These are phyloP conservation scores for Tetramorium bicarinatum DNA, from an alignment of 2,888 invertebrate genomes.

Conservation along the genomic window DNA sequence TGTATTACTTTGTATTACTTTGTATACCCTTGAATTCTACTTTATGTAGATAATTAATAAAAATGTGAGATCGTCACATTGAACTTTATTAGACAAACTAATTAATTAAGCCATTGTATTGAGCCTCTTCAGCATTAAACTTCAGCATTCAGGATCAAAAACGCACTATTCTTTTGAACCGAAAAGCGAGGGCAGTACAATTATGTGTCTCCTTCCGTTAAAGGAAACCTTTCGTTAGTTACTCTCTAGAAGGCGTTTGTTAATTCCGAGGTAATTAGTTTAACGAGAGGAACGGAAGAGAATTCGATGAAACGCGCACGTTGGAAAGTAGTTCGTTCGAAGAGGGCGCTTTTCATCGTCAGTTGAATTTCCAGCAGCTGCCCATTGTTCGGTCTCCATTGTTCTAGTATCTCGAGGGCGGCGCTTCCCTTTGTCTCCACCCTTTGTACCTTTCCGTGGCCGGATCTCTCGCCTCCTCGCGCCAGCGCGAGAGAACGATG, in stretches of 20 bases:
- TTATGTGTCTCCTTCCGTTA: constrained; percentile 1
- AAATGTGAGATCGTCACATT: neutral
- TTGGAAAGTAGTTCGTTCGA: constrained; percentile 71
- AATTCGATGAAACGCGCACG: constrained; percentile 59
- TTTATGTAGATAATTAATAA: neutral
- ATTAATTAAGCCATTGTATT: neutral
- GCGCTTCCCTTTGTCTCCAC: constrained; percentile 86
- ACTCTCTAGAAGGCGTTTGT: constrained; percentile 54
- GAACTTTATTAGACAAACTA: neutral
- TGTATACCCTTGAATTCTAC: neutral
- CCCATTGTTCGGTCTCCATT: constrained; percentile 84
- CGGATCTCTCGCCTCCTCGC: constrained; percentile 81
- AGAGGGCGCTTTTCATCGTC: constrained; percentile 79
- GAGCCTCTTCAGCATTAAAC: neutral
- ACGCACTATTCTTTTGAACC: constrained; percentile 1
- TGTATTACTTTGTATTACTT: no score
- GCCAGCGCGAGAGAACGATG: constrained; percentile 76
- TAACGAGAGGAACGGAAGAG: constrained; percentile 59
- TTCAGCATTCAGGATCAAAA: neutral
- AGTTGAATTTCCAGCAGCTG: constrained; percentile 81
- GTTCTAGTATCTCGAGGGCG: constrained; percentile 86
- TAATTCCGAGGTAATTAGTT: constrained; percentile 69
- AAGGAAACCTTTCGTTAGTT: constrained; percentile 47
- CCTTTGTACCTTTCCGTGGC: constrained; percentile 84
- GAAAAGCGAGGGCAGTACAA: constrained; percentile 12